phyloP scores from a whole-genome alignment of 2,113 vertebrate species.

The Catharus minimus region DNA sequence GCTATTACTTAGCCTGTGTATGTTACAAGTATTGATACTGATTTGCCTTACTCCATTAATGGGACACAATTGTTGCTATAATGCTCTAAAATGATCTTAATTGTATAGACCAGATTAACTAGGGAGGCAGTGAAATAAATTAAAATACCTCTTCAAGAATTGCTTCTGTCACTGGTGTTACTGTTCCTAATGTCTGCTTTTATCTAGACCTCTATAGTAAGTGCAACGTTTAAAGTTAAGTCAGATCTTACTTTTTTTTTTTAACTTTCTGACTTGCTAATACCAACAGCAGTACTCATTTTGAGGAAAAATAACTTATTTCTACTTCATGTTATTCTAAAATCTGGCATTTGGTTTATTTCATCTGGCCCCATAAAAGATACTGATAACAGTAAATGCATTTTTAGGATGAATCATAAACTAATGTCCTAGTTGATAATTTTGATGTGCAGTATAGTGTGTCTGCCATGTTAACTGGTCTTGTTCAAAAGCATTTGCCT shows the following conservation, averaged over 20 bases:
- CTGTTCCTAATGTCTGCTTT: not conserved
- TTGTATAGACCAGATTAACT: not conserved
- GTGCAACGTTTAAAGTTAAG: not conserved
- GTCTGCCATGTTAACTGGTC: not conserved
- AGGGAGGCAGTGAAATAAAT: not conserved
- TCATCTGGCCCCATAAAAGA: not conserved
- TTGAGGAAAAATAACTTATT: not conserved
- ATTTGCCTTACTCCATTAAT: not conserved
- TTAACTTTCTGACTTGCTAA: not conserved
- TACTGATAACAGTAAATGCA: not conserved
- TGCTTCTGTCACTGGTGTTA: not conserved
- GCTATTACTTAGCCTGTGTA: not conserved
- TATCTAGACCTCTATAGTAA: not conserved
- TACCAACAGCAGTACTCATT: not conserved
- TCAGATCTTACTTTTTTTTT: not conserved
- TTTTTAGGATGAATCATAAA: not conserved
- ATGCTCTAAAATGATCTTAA: not conserved
- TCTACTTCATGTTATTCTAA: fast-evolving
- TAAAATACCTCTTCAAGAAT: not conserved
- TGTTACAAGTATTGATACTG: not conserved
- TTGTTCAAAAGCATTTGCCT: not conserved
- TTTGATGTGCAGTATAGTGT: not conserved
- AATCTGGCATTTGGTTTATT: not conserved
- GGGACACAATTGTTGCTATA: not conserved
- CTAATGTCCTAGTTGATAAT: not conserved